Percentiles rank a stretch among this genome's conserved stretches.
phyloP scores from a whole-genome alignment of 2,888 invertebrate species.

The Synanthedon myopaeformis region DNA sequence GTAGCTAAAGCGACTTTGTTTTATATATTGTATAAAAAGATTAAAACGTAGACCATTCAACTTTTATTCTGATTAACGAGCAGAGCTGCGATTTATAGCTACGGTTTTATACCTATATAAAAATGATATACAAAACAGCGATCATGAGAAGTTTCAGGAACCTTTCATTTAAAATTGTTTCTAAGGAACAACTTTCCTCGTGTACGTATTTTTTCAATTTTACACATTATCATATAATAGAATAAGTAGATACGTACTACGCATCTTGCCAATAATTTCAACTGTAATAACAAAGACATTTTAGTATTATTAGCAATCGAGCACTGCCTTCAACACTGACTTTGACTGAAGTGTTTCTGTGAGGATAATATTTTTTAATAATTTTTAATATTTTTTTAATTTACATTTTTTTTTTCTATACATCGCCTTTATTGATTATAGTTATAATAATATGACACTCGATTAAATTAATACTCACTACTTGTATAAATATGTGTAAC shows the following conservation, averaged over 20 bases:
- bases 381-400: background rate
- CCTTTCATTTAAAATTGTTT: no score
- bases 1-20: no score
- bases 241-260: background rate
- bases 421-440: constrained; percentile 8
- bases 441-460: constrained; percentile 26
- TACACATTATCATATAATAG: no score
- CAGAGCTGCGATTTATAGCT: no score
- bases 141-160: no score
- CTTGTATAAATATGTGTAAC: constrained; percentile 49
- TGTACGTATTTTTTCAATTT: no score
- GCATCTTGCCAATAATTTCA: constrained; percentile 34
- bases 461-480: constrained; percentile 54
- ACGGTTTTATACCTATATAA: no score
- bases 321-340: constrained; percentile 33
- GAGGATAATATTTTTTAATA: background rate
- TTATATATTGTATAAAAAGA: no score
- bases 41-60: no score
- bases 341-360: constrained; percentile 8
- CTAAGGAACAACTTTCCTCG: no score
- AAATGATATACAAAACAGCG: no score
- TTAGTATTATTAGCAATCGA: constrained; percentile 18
- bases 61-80: no score
- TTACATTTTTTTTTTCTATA: background rate
- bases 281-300: constrained; percentile 8